Percentiles rank a stretch among this genome's conserved stretches.
phyloP scores from a whole-genome alignment of 2,888 invertebrate genomes.

The Drosophila glabriapex region DNA sequence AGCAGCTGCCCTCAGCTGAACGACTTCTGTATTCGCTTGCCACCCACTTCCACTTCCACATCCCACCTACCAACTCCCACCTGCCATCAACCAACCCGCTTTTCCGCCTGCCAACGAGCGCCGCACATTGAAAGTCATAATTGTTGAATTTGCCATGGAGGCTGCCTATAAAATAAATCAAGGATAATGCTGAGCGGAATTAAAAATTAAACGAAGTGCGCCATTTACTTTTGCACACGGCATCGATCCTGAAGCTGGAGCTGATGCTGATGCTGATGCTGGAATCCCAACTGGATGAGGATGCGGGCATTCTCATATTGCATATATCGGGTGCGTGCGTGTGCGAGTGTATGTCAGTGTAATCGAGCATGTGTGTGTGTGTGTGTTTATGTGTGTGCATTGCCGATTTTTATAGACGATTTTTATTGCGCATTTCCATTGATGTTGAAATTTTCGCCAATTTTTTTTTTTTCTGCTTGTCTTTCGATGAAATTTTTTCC shows the following conservation, averaged over 20 bases:
- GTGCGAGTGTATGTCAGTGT: background rate
- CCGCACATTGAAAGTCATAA: slow-evolving; percentile 69
- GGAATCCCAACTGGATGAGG: slow-evolving; percentile 1
- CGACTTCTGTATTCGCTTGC: slow-evolving; percentile 29
- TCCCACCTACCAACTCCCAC: background rate
- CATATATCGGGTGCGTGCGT: slow-evolving; percentile 11
- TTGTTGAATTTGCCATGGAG: slow-evolving; percentile 71
- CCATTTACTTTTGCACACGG: slow-evolving; percentile 73
- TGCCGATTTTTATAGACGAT: slow-evolving; percentile 79
- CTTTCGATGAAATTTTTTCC: slow-evolving; percentile 35
- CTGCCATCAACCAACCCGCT: background rate
- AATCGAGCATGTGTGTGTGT: background rate
- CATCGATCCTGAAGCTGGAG: slow-evolving; percentile 40
- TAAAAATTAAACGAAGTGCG: slow-evolving; percentile 81
- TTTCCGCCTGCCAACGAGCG: slow-evolving; percentile 1
- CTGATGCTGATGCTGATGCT: slow-evolving; percentile 1
- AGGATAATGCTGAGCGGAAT: slow-evolving; percentile 80
- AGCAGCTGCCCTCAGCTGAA: slow-evolving; percentile 52
- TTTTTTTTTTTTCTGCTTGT: slow-evolving; percentile 27
- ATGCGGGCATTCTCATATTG: slow-evolving; percentile 59
- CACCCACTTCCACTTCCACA: background rate
- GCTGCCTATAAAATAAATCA: slow-evolving; percentile 79
- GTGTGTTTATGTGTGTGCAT: slow-evolving; percentile 51
- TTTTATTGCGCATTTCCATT: slow-evolving; percentile 81
- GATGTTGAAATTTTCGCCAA: slow-evolving; percentile 75